phyloP scores from a whole-genome alignment of 2,113 vertebrate species.

The Macheiramphus alcinus region DNA sequence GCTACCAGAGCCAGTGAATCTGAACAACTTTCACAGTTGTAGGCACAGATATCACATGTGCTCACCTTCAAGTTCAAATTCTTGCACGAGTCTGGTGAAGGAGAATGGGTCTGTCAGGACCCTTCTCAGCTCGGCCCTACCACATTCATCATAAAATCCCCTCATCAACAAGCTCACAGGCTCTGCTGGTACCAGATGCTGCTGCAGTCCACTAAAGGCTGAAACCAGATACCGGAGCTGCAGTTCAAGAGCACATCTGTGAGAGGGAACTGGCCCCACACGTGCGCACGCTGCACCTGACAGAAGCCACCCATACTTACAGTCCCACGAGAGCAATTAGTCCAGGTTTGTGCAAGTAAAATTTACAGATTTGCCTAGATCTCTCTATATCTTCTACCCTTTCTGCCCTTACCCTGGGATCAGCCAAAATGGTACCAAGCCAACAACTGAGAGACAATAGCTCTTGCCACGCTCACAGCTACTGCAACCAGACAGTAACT shows the following conservation, averaged over 20 bases:
- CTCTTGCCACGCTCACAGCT: background rate
- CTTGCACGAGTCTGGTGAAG: background rate
- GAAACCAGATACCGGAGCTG: accelerated
- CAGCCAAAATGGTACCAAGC: background rate
- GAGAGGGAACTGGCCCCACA: background rate
- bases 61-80: background rate
- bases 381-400: background rate
- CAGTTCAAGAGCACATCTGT: background rate
- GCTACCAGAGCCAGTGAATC: accelerated
- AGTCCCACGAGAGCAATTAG: background rate
- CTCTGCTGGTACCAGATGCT: background rate
- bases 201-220: background rate
- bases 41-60: background rate
- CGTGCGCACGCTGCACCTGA: accelerated
- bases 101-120: background rate
- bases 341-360: background rate
- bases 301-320: background rate
- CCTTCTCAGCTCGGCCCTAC: background rate
- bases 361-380: background rate
- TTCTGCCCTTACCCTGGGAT: background rate
- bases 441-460: background rate
- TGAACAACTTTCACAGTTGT: background rate
- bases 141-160: background rate
- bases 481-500: background rate
- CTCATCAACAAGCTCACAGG: background rate